phyloP scores from a whole-genome alignment of 2,888 invertebrate species.

The Papilio demoleus region DNA sequence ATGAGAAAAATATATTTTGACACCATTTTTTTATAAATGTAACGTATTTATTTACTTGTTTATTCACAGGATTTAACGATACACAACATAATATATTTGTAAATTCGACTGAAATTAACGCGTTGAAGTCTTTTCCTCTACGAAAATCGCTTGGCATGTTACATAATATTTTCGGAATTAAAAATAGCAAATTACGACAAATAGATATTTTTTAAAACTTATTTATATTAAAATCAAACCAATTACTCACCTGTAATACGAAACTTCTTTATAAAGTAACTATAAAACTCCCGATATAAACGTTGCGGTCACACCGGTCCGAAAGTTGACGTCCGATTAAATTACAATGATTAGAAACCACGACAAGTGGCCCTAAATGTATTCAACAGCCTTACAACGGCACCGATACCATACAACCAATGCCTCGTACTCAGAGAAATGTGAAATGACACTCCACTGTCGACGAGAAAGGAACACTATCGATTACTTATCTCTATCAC shows the following conservation, averaged over 20 bases:
- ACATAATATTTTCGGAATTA: neutral
- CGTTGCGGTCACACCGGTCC: slow-evolving; percentile 56
- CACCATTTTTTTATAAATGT: too few relatives aligned
- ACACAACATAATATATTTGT: neutral
- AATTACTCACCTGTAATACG: slow-evolving; percentile 54
- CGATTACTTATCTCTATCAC: slow-evolving; percentile 62
- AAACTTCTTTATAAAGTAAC: slow-evolving; percentile 52
- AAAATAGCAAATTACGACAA: neutral
- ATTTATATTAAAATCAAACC: slow-evolving; percentile 19
- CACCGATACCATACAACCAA: slow-evolving; percentile 72
- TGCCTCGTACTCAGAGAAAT: slow-evolving; percentile 72
- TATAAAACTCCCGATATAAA: slow-evolving; percentile 45
- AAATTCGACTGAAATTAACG: slow-evolving; percentile 43
- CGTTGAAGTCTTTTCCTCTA: slow-evolving; percentile 64
- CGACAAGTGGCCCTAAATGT: slow-evolving; percentile 64
- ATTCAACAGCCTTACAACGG: slow-evolving; percentile 69
- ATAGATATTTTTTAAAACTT: slow-evolving; percentile 27
- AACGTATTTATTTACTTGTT: too few relatives aligned
- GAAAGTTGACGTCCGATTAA: slow-evolving; percentile 62
- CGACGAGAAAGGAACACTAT: slow-evolving; percentile 77
- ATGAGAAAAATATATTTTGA: too few relatives aligned
- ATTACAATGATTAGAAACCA: slow-evolving; percentile 64
- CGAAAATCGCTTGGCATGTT: neutral
- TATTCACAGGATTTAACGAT: too few relatives aligned
- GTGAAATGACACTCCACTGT: slow-evolving; percentile 70